Evolutionary conservation across 2,888 invertebrate genomes (phyloP).

Genomic region (Ennomos quercinarius): DNA sequence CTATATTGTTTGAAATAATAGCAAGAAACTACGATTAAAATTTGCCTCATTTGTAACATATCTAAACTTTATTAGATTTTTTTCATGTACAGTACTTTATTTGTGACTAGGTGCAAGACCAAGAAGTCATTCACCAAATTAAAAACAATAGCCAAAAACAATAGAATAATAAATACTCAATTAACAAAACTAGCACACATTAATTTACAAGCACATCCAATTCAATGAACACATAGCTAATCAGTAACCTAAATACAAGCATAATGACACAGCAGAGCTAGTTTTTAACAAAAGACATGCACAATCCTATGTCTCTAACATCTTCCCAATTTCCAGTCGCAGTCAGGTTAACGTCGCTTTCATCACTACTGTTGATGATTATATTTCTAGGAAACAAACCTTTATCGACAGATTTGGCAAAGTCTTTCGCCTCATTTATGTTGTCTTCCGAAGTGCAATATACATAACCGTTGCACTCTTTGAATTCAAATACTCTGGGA

Average conservation of each 20-base stretch:
- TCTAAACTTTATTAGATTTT: too few species aligned
- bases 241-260: background rate
- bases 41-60: too few species aligned
- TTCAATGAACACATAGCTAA: background rate
- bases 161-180: background rate
- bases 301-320: slow-evolving; percentile 56
- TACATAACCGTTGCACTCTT: slow-evolving; percentile 36
- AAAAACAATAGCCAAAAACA: background rate
- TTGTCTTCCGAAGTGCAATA: slow-evolving; percentile 37
- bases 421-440: slow-evolving; percentile 38
- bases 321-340: slow-evolving; percentile 47
- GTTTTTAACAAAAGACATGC: slow-evolving; percentile 28
- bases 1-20: too few species aligned
- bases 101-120: too few species aligned
- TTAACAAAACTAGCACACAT: slow-evolving; percentile 5
- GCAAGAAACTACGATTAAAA: too few species aligned
- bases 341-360: slow-evolving; percentile 14
- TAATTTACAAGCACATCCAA: background rate
- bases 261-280: background rate
- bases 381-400: slow-evolving; percentile 44
- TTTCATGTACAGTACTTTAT: too few species aligned
- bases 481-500: slow-evolving; percentile 53
- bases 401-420: slow-evolving; percentile 34
- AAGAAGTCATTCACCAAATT: background rate
- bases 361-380: slow-evolving; percentile 17